Evolutionary conservation across 2,113 vertebrate genomes (phyloP), one percentile per base, ranked within the genome.

Genomic region (Sapayoa aenigma): DNA sequence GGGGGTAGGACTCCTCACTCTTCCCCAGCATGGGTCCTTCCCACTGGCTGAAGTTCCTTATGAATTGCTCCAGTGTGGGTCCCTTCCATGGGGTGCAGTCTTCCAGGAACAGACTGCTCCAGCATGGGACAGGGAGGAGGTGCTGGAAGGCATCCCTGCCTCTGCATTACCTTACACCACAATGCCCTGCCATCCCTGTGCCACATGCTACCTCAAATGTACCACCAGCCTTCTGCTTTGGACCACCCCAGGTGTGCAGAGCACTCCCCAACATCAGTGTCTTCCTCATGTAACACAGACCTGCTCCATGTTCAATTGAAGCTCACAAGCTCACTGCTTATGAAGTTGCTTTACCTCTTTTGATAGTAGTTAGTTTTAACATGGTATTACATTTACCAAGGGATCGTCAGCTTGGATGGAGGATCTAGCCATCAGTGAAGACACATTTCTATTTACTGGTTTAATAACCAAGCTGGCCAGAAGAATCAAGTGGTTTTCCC

Each of bases 221-320:
- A 67, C 9, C 19, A 42, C n/a, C 35, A 22, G 23, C 16, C 12
- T 37, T 24, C 9, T 37, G 25, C 35, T 21, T 42, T 35, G 60
- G 28, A 33, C 5, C 1, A 3, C 4, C 9, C 22, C 27, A 5
- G 27, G 20, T 0, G 1, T 19, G 25, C 41, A 11, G 41, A 52
- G 8, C 41, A 2, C 18, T 37, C 11, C 1, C 44, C 7, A 9
- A 2, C 5, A 19, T 2, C 11, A 1, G 21, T 2, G 20, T 30
- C 12, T 56, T 56, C 41, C 77, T 16, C 12, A 0, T 2, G 15
- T 11, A 23, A 24, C 1, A 5, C 5, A n/a, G n/a, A 19, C 4
- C 8, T 5, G 11, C 14, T 56, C 35, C 2, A 3, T 15, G 9
- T 23, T 13, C 53, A 23, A 8, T 0, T 9, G 41, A 41, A 75